These are phyloP conservation scores for Pristionchus mayeri DNA, from an alignment of 2,888 invertebrate genomes.

Conservation along the genomic window DNA sequence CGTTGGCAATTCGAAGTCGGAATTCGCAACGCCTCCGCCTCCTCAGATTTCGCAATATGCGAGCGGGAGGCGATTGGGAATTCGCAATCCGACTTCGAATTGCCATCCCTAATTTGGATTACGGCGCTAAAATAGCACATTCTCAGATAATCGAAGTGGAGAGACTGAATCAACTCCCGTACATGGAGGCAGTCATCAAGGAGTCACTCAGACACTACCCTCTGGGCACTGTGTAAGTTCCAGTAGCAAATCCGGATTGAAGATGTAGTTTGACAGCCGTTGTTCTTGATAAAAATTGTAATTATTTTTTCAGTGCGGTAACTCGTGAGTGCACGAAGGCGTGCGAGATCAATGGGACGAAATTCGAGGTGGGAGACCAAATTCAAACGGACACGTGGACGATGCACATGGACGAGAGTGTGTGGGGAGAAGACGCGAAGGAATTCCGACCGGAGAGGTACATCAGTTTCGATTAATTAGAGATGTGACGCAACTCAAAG, in stretches of 20 bases:
- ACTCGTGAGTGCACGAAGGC: constrained; percentile 13
- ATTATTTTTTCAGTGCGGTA: not conserved
- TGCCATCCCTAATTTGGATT: no score
- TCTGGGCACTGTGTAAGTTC: constrained; percentile 65
- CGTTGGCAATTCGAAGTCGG: no score
- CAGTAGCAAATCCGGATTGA: no score
- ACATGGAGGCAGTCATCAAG: constrained; percentile 69
- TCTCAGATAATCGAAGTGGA: constrained; percentile 62
- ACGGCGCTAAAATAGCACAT: not conserved
- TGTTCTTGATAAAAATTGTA: not conserved
- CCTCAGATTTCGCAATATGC: no score
- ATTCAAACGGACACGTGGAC: constrained; percentile 10
- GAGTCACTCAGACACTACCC: constrained; percentile 69
- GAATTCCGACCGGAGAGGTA: constrained; percentile 42
- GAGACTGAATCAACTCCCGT: constrained; percentile 60
- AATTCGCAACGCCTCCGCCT: no score
- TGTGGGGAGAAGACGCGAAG: constrained; percentile 41
- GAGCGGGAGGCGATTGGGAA: no score
- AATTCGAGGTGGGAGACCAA: constrained; percentile 24
- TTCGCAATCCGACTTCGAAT: no score
- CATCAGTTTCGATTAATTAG: no score
- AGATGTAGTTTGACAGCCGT: no score
- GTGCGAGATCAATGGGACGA: not conserved
- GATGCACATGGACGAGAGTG: constrained; percentile 25
- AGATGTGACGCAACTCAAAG: no score